Evolutionary conservation across 2,888 invertebrate genomes (phyloP).

Genomic region (Holacanthella duospinosa): DNA sequence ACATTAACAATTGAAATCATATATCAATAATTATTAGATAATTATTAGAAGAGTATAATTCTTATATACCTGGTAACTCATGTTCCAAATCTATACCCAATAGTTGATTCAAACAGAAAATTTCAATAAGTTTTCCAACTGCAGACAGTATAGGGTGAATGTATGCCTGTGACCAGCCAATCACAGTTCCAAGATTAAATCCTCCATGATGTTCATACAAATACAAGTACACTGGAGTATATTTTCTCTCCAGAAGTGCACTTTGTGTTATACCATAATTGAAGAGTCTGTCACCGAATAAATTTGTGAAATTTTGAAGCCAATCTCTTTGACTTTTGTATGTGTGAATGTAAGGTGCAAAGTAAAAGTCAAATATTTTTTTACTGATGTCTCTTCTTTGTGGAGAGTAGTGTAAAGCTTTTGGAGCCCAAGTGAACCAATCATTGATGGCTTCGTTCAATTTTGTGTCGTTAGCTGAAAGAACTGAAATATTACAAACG

Average conservation of each 20-base stretch:
- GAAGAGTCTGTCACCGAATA: slow-evolving; percentile 15
- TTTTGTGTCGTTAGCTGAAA: slow-evolving; percentile 14
- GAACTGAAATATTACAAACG: slow-evolving; percentile 8
- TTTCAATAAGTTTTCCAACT: not conserved
- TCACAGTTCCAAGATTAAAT: not conserved
- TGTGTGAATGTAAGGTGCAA: slow-evolving; percentile 14
- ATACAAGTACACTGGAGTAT: not conserved
- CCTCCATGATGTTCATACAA: not conserved
- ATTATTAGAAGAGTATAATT: not conserved
- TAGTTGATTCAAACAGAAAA: not conserved
- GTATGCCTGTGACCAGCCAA: not conserved
- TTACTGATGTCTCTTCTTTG: slow-evolving; percentile 1
- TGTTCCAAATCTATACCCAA: not conserved
- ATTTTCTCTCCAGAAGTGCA: not conserved
- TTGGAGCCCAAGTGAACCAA: slow-evolving; percentile 14
- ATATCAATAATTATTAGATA: not conserved
- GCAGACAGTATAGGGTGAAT: not conserved
- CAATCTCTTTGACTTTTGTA: not conserved
- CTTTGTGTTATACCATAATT: not conserved
- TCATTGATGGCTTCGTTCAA: slow-evolving; percentile 11
- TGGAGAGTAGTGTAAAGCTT: slow-evolving; percentile 14
- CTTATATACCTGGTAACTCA: not conserved
- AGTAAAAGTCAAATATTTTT: slow-evolving; percentile 17
- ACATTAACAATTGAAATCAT: not conserved
- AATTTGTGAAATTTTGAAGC: slow-evolving; percentile 15